Conservation (phyloP, 2,888 invertebrate species). For the Melieria omissa region DNA sequence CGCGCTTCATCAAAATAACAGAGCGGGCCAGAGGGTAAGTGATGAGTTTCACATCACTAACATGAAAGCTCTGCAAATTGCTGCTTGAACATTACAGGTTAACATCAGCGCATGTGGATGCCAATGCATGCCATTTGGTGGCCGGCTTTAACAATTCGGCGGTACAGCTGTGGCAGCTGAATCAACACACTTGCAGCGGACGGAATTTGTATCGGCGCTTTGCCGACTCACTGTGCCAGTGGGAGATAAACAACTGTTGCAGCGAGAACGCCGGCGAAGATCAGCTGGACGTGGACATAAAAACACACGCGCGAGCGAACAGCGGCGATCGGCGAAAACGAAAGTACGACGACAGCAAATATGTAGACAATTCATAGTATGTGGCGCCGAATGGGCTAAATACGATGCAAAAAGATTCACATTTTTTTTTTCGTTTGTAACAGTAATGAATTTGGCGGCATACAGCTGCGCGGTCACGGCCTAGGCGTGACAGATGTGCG, state of each 20-base stretch:
- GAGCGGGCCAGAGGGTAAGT: constrained; percentile 52
- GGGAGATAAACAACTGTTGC: constrained; percentile 58
- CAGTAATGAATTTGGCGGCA: constrained; percentile 68
- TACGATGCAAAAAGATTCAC: not conserved
- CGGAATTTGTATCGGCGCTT: constrained; percentile 58
- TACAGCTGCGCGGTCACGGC: constrained; percentile 78
- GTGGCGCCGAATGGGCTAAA: constrained; percentile 31
- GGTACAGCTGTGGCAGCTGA: constrained; percentile 64
- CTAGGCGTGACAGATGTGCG: constrained; percentile 75
- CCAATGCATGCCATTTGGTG: constrained; percentile 62
- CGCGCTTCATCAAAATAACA: constrained; percentile 53
- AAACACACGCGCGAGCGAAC: constrained; percentile 26
- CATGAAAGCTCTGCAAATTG: not conserved
- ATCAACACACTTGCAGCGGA: constrained; percentile 59
- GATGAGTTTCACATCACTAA: not conserved
- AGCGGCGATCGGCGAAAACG: constrained; percentile 40
- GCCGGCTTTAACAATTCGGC: constrained; percentile 64
- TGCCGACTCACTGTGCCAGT: constrained; percentile 54
- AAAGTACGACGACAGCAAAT: constrained; percentile 50
- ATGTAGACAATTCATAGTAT: constrained; percentile 62
- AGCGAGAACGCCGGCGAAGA: constrained; percentile 52
- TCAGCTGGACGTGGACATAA: constrained; percentile 43
- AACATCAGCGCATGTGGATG: constrained; percentile 58
- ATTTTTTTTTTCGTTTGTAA: constrained; percentile 16
- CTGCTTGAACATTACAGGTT: constrained; percentile 43